Base-by-base conservation (phyloP, 2,888 invertebrate species). In the Ochropacha duplaris region DNA sequence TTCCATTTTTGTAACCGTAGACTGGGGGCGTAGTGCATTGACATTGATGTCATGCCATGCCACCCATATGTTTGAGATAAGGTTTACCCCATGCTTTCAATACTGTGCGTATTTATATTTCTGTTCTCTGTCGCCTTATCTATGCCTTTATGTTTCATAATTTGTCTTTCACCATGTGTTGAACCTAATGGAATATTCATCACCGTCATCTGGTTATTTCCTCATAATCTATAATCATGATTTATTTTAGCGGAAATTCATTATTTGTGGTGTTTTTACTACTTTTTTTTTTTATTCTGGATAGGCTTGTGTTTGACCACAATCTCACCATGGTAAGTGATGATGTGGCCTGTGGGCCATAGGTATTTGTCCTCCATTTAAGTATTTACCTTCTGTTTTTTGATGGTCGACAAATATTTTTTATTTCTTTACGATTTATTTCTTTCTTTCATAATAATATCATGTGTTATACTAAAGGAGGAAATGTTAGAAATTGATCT, bases 21-120 rank as follows among this genome's bases (percentile, higher is more conserved):
- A 34, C 31, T 12, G 72, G 74, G 76, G 80, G 77, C 76, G 75
- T 66, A 73, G 81, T 74, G 72, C 84, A 71, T 83, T 86, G 86
- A 86, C 86, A 82, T 69, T 73, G 68, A 58, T 72, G 74, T 62
- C n/a, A 68, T 66, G 71, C 63, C n/a, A 68, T 66, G 71, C 63
- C 76, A 75, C 78, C 80, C 79, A 80, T 72, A 66, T 68, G 71
- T 44, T 44, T 22, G 64, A 79, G 81, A 84, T 83, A 84, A 83
- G 66, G 69, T 58, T 68, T 71, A 69, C 74, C 74, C 79, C 71
- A 71, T 65, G 71, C 65, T 70, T 64, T 69, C 70, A 64, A 71
- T 74, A 52, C 54, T 31, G 2, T 31, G 12, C 12, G 8, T 56
- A 56, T 57, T 65, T 57, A 56, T 69, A 70, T 71, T 65, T 69